A percentile compares a stretch with the other conserved stretches of the same genome.
Conservation (phyloP, 2,888 invertebrate genomes). For the Apodemia mormo region DNA sequence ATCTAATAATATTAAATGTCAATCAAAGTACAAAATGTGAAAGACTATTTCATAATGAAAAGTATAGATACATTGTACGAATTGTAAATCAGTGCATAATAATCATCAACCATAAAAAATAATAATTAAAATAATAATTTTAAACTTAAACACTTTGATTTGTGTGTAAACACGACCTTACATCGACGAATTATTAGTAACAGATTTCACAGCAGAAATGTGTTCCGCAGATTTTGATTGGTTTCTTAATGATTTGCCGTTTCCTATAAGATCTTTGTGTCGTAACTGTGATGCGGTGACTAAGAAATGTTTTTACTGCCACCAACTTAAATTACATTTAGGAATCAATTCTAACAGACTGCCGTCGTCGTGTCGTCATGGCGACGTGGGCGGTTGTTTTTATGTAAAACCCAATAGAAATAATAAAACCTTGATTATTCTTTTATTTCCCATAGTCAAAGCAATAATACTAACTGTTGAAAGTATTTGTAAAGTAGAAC, state of each 20-base stretch:
- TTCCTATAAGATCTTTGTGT: conserved; percentile 16
- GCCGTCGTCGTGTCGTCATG: not conserved
- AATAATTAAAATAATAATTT: no score
- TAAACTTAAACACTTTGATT: no score
- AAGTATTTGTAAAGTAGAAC: no score
- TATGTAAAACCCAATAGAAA: conserved; percentile 10
- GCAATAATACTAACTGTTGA: no score
- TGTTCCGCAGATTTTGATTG: conserved; percentile 24
- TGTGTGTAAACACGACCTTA: conserved; percentile 4
- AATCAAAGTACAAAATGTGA: no score
- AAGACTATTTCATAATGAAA: no score
- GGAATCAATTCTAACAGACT: conserved; percentile 5
- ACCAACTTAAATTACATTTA: conserved; percentile 18
- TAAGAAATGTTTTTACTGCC: conserved; percentile 17
- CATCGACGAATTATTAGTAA: conserved; percentile 15
- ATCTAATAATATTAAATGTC: no score
- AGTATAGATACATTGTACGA: no score
- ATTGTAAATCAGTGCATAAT: no score
- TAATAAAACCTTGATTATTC: no score
- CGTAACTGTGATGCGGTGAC: conserved; percentile 20
- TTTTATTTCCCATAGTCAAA: no score
- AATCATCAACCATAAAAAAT: no score
- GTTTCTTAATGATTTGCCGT: conserved; percentile 23
- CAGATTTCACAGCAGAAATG: conserved; percentile 20
- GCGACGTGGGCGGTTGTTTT: conserved; percentile 1